Percentiles rank a stretch among this genome's conserved stretches.
Conservation (phyloP, 2,113 vertebrate genomes). For the Caloenas nicobarica region DNA sequence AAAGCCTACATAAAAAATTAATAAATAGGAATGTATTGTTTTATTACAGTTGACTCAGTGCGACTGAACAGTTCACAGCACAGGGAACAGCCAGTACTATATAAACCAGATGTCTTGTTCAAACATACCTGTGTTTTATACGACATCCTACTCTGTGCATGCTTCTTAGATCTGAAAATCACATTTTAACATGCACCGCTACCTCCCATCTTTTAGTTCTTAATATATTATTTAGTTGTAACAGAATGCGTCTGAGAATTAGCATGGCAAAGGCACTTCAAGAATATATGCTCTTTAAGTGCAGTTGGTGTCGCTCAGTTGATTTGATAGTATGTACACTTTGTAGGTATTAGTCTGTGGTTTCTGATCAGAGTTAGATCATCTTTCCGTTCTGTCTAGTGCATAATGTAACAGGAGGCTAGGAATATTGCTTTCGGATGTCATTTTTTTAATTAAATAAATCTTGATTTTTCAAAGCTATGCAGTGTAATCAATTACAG, state of each 20-base stretch:
- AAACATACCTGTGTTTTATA: neutral
- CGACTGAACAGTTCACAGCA: neutral
- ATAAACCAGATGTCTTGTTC: conserved; percentile 29
- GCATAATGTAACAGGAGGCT: neutral
- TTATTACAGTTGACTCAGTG: conserved; percentile 43
- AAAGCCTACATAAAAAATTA: conserved; percentile 45
- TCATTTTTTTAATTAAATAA: neutral
- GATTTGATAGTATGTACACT: neutral
- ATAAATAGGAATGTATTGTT: conserved; percentile 30
- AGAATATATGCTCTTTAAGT: neutral
- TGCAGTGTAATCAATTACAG: neutral
- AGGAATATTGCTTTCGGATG: neutral
- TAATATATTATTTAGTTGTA: conserved; percentile 1
- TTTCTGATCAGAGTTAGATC: neutral
- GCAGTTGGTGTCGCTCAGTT: neutral
- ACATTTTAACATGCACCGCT: neutral
- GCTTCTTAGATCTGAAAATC: neutral
- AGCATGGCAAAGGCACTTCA: neutral
- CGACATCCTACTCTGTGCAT: neutral
- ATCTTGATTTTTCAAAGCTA: neutral
- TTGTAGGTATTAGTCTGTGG: neutral
- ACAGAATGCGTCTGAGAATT: neutral
- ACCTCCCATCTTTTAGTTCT: neutral
- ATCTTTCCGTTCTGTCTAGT: neutral
- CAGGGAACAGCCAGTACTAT: neutral